Base-by-base conservation (phyloP, 2,113 vertebrate genomes). In the Illadopsis cleaveri region DNA sequence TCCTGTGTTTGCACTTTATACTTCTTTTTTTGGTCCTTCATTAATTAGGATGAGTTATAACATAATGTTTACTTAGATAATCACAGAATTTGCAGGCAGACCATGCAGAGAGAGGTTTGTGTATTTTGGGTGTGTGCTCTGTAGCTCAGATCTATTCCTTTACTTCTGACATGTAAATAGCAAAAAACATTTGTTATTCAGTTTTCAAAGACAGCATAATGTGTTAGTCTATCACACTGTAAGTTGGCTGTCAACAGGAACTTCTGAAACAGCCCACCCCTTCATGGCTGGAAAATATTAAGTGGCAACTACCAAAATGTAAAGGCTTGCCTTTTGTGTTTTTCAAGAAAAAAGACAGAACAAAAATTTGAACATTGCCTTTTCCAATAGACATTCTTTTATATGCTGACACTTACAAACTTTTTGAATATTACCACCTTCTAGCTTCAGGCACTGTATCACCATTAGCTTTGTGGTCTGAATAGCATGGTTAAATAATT, bases 121-220 rank as follows among this genome's bases (percentile, higher is more conserved):
- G 2, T 60, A 25, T 68, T 81, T 92, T 90, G 33, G 35, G n/a
- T 56, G 16, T 19, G 38, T 77, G 21, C 33, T 89, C 51, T 69
- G 44, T n/a, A 78, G 42, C 33, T 92, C 40, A 64, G 25, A 88
- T 66, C 64, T 44, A 20, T 72, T 50, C 8, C n/a, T 87, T 82
- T 85, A 73, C 54, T 91, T 94, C 70, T 81, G 83, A 86, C 44
- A 69, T 60, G 47, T 54, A 82, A 92, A 75, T 35, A 89, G 82
- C 24, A 72, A 83, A 95, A 95, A 68, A 23, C 33, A 53, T 87
- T 96, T 86, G 73, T 92, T 95, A 82, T 82, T 91, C 82, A 37
- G 66, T 93, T 97, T 97, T 88, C 81, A 92, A 94, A 96, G 94
- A 80, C 82, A 82, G 47, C 47, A 92, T 81, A 91, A 71, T 28